These are phyloP conservation scores for Endotricha flammealis DNA, from an alignment of 2,888 invertebrate genomes.

Conservation along the genomic window DNA sequence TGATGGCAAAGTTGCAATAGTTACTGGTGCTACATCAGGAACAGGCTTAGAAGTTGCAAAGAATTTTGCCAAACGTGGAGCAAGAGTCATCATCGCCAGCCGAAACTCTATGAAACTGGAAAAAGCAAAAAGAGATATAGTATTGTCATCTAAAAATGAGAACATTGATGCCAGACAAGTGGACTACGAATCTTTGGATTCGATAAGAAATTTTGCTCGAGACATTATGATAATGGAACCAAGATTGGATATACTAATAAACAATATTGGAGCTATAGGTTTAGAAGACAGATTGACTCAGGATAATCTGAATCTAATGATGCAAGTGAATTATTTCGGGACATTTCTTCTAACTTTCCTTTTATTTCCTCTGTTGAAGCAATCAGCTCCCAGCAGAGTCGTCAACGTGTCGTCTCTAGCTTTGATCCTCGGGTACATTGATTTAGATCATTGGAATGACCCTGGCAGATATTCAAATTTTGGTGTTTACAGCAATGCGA, in stretches of 20 bases:
- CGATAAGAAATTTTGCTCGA: constrained; percentile 77
- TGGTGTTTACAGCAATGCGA: constrained; percentile 73
- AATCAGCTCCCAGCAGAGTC: constrained; percentile 51
- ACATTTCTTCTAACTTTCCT: constrained; percentile 51
- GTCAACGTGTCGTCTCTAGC: constrained; percentile 69
- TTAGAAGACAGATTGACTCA: constrained; percentile 65
- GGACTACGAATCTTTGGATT: constrained; percentile 70
- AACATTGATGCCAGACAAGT: constrained; percentile 49
- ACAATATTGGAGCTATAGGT: constrained; percentile 71
- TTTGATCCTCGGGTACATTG: constrained; percentile 82
- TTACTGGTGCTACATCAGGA: constrained; percentile 57
- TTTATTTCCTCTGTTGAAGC: constrained; percentile 43
- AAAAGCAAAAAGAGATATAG: constrained; percentile 34
- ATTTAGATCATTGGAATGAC: constrained; percentile 85
- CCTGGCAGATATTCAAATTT: constrained; percentile 79
- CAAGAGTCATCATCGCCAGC: constrained; percentile 77
- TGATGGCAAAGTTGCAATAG: constrained; percentile 54
- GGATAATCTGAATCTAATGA: constrained; percentile 79
- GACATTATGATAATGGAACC: constrained; percentile 67
- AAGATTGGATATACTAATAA: constrained; percentile 62
- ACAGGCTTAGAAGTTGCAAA: constrained; percentile 55
- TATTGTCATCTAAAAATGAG: constrained; percentile 31
- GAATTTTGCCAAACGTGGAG: constrained; percentile 68
- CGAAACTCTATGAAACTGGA: constrained; percentile 49
- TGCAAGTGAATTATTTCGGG: constrained; percentile 76